Percentiles rank a stretch among this genome's conserved stretches.
Evolutionary conservation across 2,113 vertebrate genomes (phyloP).

Genomic region (Puntigrus tetrazona): DNA sequence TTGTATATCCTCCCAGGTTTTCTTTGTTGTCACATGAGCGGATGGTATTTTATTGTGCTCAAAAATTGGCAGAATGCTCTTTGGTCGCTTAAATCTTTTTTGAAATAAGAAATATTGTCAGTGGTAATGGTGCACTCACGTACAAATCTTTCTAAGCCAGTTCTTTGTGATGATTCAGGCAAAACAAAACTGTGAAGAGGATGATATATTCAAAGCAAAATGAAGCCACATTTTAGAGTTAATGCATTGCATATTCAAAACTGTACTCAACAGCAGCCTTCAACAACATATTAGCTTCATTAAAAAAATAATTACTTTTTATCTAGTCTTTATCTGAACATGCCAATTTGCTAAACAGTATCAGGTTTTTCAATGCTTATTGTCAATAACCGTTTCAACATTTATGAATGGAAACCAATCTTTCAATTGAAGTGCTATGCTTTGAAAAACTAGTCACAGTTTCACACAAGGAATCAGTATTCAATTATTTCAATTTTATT

Average conservation of each 20-base stretch:
- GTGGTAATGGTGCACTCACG: not conserved
- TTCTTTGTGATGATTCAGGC: not conserved
- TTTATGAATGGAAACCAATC: not conserved
- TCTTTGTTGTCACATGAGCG: conserved; percentile 38
- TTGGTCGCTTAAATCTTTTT: conserved; percentile 2
- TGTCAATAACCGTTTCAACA: not conserved
- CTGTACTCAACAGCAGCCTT: not conserved
- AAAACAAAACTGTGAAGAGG: not conserved
- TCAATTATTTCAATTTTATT: not conserved
- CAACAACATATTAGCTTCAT: not conserved
- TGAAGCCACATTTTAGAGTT: not conserved
- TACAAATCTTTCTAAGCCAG: not conserved
- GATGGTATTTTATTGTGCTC: conserved; percentile 23
- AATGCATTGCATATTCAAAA: not conserved
- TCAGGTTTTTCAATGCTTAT: not conserved
- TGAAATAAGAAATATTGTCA: not conserved
- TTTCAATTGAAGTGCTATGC: not conserved
- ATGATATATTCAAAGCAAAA: not conserved
- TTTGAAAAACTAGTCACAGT: not conserved
- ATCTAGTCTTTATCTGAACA: not conserved
- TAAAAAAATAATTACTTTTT: not conserved
- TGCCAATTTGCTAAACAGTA: no score
- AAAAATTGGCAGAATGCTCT: conserved; percentile 26
- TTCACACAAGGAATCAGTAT: not conserved
- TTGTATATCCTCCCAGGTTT: conserved; percentile 31